Base-by-base conservation (phyloP, 2,113 vertebrate genomes). In the Strix aluco region DNA sequence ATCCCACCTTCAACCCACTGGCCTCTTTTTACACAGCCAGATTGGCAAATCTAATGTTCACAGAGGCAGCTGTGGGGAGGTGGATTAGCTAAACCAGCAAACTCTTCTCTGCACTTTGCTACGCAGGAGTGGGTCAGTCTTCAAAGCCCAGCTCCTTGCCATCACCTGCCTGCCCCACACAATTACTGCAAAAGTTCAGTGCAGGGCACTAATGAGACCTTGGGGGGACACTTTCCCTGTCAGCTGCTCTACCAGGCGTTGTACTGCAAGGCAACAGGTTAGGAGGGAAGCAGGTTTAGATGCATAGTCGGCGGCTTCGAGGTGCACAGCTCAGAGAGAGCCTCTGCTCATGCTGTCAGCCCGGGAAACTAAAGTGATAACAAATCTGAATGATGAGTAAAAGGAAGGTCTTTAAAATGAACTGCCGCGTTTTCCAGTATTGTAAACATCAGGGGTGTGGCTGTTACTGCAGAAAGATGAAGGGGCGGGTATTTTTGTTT, bases 231-330 rank as follows among this genome's bases (percentile, higher is more conserved):
- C 32, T 15, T 71, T 25, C 44, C 42, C 66, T 40, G 22, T 5
- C 58, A 73, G 65, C 55, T 46, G 20, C 61, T 61, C 10, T 71
- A 11, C 13, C 38, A 25, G 40, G 51, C 2, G 1, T 2, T 34
- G 30, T n/a, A 55, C 29, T 29, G 40, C 58, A 61, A 80, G 63
- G n/a, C 75, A 83, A 23, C 6, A 7, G 54, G 22, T 21, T 69
- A 47, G 38, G 21, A 70, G 36, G 20, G 19, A 75, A 55, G 22
- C 26, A 20, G 26, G 1, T 42, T 69, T n/a, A 51, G 54, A 4
- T 5, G 5, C 0, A 0, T 20, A 9, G 22, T 69, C 0, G 1
- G 59, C 67, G 83, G 49, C 49, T 71, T 79, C 0, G 5, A 72
- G 27, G 49, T 55, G 16, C 62, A 40, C 2, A 42, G 74, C 54